These are phyloP conservation scores for Lycaon pictus DNA, from an alignment of 2,113 vertebrate genomes.

Conservation along the genomic window DNA sequence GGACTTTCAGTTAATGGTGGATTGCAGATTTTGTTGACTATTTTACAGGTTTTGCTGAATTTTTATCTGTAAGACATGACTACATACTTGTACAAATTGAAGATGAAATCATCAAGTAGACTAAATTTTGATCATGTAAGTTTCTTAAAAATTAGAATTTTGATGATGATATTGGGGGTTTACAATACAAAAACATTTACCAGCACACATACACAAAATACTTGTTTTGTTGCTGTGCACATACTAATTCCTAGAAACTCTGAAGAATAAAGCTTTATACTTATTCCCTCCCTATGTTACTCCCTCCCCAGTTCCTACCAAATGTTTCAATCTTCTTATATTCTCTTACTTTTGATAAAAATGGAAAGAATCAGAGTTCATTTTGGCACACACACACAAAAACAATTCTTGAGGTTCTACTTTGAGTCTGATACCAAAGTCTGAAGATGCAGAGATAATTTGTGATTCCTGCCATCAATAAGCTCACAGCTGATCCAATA, in stretches of 20 bases:
- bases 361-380: not conserved
- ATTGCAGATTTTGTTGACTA: not conserved
- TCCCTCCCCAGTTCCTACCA: not conserved
- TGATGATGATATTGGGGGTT: not conserved
- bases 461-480: not conserved
- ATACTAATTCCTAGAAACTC: not conserved
- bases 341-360: not conserved
- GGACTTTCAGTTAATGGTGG: not conserved
- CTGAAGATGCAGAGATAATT: not conserved
- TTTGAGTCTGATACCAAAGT: not conserved
- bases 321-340: not conserved
- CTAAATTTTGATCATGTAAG: not conserved
- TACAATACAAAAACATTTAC: not conserved
- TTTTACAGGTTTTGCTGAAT: not conserved
- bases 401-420: not conserved
- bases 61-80: not conserved
- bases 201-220: not conserved
- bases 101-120: not conserved
- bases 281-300: not conserved
- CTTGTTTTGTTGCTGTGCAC: not conserved
- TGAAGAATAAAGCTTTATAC: not conserved
- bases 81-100: not conserved
- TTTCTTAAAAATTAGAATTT: not conserved
- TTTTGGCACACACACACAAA: not conserved
- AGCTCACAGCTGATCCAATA: not conserved